Base-by-base conservation (phyloP, 1,140 invertebrate genomes). In the Pseudomyrmex sp. region DNA sequence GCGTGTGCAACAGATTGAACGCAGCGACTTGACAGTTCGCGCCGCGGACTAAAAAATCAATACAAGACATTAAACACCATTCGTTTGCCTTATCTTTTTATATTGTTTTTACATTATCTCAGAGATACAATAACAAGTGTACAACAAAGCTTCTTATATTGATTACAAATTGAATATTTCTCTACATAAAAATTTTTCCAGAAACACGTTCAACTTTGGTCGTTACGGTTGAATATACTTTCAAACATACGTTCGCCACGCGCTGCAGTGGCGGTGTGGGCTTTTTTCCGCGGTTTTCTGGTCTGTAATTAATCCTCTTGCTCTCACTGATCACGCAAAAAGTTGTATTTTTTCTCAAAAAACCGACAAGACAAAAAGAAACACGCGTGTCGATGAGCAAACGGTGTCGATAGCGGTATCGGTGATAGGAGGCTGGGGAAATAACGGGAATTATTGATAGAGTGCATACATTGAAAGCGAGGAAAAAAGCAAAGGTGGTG, bases 401-500 rank as follows among this genome's bases (percentile, higher is more conserved):
- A 68, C 61, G 35, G 26, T 69, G 68, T 23, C 13, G 74, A 88
- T 84, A 70, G 68, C 46, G 23, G 74, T 88, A 80, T 44, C 74
- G 58, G 15, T 58, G 82, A 88, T 82, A 80, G 3, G 9, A 13
- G 44, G 23, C 26, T 7, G 18, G 54, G 10, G 70, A 23, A 58
- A 70, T 75, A 56, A 66, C 56, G 62, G 23, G 23, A 56, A 23
- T 7, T 35, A 50, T 61, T 63, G 76, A 79, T 50, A 70, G 44
- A 18, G 66, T 52, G 62, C 61, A 83, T 35, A 35, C 35, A 35
- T 35, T 35, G 35, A 23, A 69, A 50, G 54, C 62, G 68, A 89
- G 35, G 72, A 80, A 48, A 61, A 26, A 56, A 84, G 77, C 26
- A 70, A 83, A 83, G 73, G 69, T 75, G 75, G 77, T 77, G 86